Evolutionary conservation across 2,113 vertebrate species (phyloP).

Genomic region (Caranx ignobilis): DNA sequence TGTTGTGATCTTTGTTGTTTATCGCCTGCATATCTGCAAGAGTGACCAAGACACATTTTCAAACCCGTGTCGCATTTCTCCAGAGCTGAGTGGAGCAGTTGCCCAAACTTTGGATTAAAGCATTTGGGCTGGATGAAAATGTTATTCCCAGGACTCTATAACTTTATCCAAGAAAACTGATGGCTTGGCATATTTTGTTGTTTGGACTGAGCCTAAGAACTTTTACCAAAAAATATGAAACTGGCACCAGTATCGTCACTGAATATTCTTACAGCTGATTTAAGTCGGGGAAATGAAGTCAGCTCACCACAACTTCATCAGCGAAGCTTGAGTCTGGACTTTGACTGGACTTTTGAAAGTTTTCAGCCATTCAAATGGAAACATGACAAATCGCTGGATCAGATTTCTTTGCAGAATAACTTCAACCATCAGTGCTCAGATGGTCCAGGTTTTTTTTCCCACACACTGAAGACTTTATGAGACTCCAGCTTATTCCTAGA

Average conservation of each 20-base stretch:
- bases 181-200: slow-evolving; percentile 1
- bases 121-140: background rate
- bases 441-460: background rate
- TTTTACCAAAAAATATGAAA: slow-evolving; percentile 4
- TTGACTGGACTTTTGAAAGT: background rate
- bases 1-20: too few species aligned
- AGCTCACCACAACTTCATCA: background rate
- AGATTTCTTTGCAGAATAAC: background rate
- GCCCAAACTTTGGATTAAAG: slow-evolving; percentile 32
- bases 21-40: background rate
- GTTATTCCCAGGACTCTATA: slow-evolving; percentile 18
- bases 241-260: background rate
- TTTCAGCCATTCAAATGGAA: background rate
- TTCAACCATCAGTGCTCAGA: background rate
- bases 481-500: background rate
- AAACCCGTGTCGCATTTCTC: slow-evolving; percentile 29
- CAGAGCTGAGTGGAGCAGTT: slow-evolving; percentile 24
- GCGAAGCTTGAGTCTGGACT: background rate
- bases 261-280: background rate
- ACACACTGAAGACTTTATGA: background rate
- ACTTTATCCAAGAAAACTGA: slow-evolving; percentile 36
- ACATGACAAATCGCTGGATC: background rate
- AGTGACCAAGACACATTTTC: background rate
- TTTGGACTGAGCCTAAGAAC: slow-evolving; percentile 9
- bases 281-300: background rate